These are phyloP conservation scores for Actias luna DNA, from an alignment of 2,888 invertebrate species.

Conservation along the genomic window DNA sequence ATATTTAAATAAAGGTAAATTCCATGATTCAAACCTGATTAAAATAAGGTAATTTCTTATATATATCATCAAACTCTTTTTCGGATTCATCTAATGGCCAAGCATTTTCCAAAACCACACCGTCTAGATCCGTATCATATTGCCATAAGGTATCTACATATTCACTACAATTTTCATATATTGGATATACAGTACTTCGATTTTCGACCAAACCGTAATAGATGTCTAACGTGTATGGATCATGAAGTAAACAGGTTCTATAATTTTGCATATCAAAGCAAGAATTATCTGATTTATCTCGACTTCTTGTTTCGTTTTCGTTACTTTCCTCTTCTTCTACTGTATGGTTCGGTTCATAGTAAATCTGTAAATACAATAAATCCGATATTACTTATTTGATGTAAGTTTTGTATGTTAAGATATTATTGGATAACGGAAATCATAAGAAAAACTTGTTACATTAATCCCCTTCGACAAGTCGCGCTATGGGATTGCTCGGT, in stretches of 20 bases:
- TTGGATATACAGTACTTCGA: constrained; percentile 54
- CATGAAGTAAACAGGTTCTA: constrained; percentile 40
- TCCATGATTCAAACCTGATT: constrained; percentile 60
- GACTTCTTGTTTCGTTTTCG: constrained; percentile 25
- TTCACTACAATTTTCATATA: constrained; percentile 41
- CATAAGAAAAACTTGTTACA: too few species aligned
- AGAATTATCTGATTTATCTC: constrained; percentile 18
- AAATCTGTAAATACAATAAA: constrained; percentile 41
- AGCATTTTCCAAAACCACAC: constrained; percentile 76
- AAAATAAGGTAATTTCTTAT: constrained; percentile 71
- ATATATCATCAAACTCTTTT: constrained; percentile 54
- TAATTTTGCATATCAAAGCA: constrained; percentile 38
- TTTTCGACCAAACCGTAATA: constrained; percentile 49
- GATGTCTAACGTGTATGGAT: constrained; percentile 32
- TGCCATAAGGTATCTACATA: constrained; percentile 53
- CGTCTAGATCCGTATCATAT: constrained; percentile 52
- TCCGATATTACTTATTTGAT: not conserved
- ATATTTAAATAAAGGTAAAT: not conserved
- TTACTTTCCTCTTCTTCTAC: constrained; percentile 22
- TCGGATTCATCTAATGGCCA: constrained; percentile 76
- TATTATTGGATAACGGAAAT: not conserved
- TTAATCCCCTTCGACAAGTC: too few species aligned
- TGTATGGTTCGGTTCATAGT: constrained; percentile 27
- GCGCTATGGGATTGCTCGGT: too few species aligned
- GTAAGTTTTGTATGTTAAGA: not conserved